phyloP scores from a whole-genome alignment of 2,113 vertebrate species.

The Gallinago undulata region DNA sequence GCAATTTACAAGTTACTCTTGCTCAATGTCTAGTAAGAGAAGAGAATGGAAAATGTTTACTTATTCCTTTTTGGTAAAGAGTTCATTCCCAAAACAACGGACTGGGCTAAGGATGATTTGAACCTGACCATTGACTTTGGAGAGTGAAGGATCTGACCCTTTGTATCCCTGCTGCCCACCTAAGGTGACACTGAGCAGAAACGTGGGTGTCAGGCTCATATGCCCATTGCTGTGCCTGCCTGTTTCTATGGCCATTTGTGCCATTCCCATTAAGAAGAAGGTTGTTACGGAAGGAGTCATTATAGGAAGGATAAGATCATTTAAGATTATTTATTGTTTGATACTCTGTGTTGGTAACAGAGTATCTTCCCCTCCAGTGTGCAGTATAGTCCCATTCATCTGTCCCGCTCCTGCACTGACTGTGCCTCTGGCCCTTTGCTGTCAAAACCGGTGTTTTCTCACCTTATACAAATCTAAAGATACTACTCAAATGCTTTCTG shows the following conservation, averaged over 20 bases:
- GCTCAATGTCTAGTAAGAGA: conserved; percentile 47
- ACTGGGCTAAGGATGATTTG: not conserved
- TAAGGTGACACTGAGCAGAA: not conserved
- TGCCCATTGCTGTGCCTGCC: fast-evolving
- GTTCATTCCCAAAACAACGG: not conserved
- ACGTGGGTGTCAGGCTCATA: not conserved
- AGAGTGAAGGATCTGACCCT: not conserved
- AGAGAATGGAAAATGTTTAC: conserved; percentile 49
- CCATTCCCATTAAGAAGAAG: not conserved
- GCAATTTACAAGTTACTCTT: conserved; percentile 65
- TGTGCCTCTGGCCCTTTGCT: not conserved
- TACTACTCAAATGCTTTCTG: not conserved
- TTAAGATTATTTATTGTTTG: not conserved
- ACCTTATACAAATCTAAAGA: not conserved
- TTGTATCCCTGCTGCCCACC: fast-evolving
- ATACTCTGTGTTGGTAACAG: not conserved
- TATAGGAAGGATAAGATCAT: not conserved
- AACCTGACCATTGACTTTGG: not conserved
- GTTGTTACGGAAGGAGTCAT: not conserved
- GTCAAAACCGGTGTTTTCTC: not conserved
- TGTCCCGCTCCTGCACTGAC: fast-evolving
- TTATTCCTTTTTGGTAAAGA: conserved; percentile 7
- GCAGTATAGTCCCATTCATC: not conserved
- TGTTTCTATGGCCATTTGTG: not conserved
- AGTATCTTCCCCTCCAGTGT: not conserved